Percentiles rank a stretch among this genome's conserved stretches.
Conservation (phyloP, 2,113 vertebrate genomes). For the Sialia sialis region DNA sequence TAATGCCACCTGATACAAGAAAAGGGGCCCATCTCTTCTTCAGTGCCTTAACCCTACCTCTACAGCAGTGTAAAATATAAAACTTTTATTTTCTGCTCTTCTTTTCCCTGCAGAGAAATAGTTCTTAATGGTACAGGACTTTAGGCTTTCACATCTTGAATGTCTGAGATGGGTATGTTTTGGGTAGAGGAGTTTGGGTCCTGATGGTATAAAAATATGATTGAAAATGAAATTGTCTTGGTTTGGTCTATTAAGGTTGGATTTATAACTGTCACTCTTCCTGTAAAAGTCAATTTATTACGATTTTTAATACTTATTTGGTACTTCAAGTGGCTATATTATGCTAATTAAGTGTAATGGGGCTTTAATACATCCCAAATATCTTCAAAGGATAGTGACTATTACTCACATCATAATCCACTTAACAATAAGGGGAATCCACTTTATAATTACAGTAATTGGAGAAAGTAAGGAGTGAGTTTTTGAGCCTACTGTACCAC, state of each 20-base stretch:
- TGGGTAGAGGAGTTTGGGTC: neutral
- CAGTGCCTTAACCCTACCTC: neutral
- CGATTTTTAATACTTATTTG: constrained; percentile 2
- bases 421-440: neutral
- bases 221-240: neutral
- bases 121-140: neutral
- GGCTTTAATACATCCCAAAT: neutral
- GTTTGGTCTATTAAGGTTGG: neutral
- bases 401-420: neutral
- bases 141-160: neutral
- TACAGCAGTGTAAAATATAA: neutral
- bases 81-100: neutral
- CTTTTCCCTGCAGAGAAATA: neutral
- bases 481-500: neutral
- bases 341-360: neutral
- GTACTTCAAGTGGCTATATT: neutral
- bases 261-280: neutral
- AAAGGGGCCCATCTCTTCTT: neutral
- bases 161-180: neutral
- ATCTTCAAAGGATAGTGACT: constrained; percentile 7
- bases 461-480: neutral
- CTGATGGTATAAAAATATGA: neutral
- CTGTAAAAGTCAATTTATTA: neutral
- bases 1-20: neutral
- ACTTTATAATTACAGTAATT: neutral